Evolutionary conservation across 2,113 vertebrate species (phyloP).

Genomic region (Carlito syrichta): DNA sequence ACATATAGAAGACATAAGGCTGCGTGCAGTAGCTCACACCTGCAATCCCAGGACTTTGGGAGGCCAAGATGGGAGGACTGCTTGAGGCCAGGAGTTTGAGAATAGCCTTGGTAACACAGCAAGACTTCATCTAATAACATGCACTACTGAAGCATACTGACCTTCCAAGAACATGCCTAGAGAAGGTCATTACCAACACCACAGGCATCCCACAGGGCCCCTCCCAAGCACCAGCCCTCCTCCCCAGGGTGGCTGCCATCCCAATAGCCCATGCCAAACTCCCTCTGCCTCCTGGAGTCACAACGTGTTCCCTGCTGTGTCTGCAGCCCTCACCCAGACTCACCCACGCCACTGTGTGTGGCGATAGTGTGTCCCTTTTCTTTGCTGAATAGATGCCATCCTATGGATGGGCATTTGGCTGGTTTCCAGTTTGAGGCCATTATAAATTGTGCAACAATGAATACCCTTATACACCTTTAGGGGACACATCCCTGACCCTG

Average conservation of each 20-base stretch:
- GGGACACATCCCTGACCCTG: too few species aligned
- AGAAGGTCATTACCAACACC: background rate
- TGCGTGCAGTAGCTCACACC: too few species aligned
- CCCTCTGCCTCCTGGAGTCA: background rate
- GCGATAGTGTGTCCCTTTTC: rapidly evolving
- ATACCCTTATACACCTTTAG: background rate
- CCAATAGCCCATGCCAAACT: background rate
- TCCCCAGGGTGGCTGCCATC: background rate
- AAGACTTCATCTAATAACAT: too few species aligned
- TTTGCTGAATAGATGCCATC: rapidly evolving
- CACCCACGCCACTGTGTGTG: rapidly evolving
- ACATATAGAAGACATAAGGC: rapidly evolving
- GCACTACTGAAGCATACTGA: rapidly evolving
- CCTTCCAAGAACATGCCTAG: background rate
- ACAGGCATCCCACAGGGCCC: background rate
- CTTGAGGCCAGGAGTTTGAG: too few species aligned
- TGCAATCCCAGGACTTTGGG: too few species aligned
- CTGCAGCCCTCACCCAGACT: rapidly evolving
- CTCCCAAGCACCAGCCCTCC: background rate
- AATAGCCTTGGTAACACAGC: too few species aligned
- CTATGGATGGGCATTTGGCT: rapidly evolving
- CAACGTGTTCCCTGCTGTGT: background rate
- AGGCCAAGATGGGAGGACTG: too few species aligned
- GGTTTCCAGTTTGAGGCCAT: background rate
- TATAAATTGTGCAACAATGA: rapidly evolving